Conservation (phyloP, 1,140 invertebrate genomes). For the Eumeta japonica region DNA sequence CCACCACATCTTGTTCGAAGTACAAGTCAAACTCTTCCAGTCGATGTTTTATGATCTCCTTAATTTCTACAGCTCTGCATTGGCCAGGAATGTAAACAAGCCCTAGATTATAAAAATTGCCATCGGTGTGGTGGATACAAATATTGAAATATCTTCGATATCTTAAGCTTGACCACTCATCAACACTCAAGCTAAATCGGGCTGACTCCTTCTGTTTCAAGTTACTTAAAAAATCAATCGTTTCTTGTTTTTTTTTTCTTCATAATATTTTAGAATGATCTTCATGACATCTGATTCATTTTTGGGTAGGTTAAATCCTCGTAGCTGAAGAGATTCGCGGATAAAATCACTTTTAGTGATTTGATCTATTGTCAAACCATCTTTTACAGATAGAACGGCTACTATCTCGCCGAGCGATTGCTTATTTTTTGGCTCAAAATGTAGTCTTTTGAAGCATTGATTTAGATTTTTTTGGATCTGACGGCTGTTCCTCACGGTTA, state of each 20-base stretch:
- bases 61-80: not conserved
- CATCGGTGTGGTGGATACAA: not conserved
- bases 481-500: not conserved
- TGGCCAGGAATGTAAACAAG: not conserved
- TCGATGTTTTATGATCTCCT: not conserved
- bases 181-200: constrained; percentile 68
- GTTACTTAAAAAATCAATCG: no score
- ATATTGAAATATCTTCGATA: not conserved
- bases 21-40: not conserved
- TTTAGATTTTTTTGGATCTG: not conserved
- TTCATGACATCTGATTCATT: not conserved
- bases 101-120: not conserved
- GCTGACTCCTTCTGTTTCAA: not conserved
- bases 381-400: not conserved
- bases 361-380: not conserved
- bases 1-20: not conserved
- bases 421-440: not conserved
- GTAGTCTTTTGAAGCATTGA: not conserved
- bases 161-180: constrained; percentile 1
- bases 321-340: not conserved
- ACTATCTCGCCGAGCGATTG: not conserved
- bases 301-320: not conserved
- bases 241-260: not conserved
- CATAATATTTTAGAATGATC: no score
- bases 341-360: not conserved